A percentile compares a stretch with the other conserved stretches of the same genome.
Evolutionary conservation across 1,140 invertebrate genomes (phyloP).

Genomic region (Lepidurus couesii): DNA sequence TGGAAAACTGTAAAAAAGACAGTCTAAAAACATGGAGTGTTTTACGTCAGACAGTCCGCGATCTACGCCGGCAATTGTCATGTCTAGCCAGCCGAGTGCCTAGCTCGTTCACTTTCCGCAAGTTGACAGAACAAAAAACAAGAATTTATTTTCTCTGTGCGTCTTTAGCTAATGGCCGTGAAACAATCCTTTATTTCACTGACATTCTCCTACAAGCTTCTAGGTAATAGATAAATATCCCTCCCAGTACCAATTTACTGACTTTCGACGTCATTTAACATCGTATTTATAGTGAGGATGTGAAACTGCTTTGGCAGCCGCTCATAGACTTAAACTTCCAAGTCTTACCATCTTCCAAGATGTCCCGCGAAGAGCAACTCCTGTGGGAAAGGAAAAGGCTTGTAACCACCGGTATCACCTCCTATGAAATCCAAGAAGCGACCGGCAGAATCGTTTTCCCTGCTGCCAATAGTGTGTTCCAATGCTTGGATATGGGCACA

Average conservation of each 20-base stretch:
- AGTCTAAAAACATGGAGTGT: conserved; percentile 64
- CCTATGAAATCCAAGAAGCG: conserved; percentile 76
- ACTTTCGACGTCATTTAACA: too few species aligned
- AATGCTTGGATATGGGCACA: conserved; percentile 64
- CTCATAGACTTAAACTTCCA: conserved; percentile 68
- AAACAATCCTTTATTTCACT: conserved; percentile 78
- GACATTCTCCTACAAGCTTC: conserved; percentile 59
- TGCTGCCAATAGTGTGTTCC: conserved; percentile 74
- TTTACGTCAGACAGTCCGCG: conserved; percentile 69
- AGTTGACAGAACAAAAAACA: conserved; percentile 61
- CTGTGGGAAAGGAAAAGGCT: conserved; percentile 83
- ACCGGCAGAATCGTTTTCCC: conserved; percentile 84
- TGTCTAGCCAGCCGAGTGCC: conserved; percentile 66
- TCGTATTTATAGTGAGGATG: conserved; percentile 30
- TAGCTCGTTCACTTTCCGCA: conserved; percentile 70
- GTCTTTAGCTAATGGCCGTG: conserved; percentile 72
- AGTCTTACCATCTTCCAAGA: conserved; percentile 50
- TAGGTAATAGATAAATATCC: neutral
- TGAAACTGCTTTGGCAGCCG: conserved; percentile 58
- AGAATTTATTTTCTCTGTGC: conserved; percentile 80
- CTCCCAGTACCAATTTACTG: too few species aligned
- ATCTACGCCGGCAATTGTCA: conserved; percentile 69
- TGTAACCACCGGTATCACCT: conserved; percentile 86
- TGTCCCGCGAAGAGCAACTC: conserved; percentile 79
- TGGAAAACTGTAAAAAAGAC: conserved; percentile 7